These are phyloP conservation scores for Apogon talboti DNA, from an alignment of 2,797 vertebrate species.

Conservation along the genomic window DNA sequence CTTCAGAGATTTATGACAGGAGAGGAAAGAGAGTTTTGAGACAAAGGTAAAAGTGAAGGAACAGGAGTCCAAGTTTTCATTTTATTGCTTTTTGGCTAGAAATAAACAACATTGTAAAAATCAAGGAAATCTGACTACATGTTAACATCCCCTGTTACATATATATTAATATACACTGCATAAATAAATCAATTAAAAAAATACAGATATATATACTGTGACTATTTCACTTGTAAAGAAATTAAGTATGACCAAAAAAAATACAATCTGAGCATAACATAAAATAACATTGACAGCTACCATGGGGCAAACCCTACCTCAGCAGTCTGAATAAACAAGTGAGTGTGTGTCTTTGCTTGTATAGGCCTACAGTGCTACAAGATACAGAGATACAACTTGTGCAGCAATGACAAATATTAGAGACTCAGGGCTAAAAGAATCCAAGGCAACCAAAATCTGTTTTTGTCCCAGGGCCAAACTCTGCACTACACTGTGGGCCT, in stretches of 20 bases:
- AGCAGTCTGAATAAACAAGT: conserved; percentile 71
- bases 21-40: conserved; percentile 45
- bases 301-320: conserved; percentile 75
- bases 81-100: too few species aligned
- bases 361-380: conserved; percentile 54
- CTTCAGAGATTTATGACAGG: conserved; percentile 60
- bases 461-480: conserved; percentile 77
- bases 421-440: conserved; percentile 72
- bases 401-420: conserved; percentile 74
- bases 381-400: conserved; percentile 69
- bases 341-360: conserved; percentile 50
- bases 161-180: too few species aligned
- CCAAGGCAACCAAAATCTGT: conserved; percentile 75
- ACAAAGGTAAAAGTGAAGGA: conserved; percentile 29
- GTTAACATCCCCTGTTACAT: too few species aligned
- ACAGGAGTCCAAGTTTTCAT: too few species aligned
- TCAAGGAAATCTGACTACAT: too few species aligned
- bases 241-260: conserved; percentile 29
- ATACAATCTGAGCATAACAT: conserved; percentile 47
- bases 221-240: conserved; percentile 24
- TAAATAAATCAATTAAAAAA: too few species aligned
- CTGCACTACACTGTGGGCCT: conserved; percentile 76
- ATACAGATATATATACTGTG: neutral
- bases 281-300: conserved; percentile 75
- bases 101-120: too few species aligned